Evolutionary conservation across 23 tunicate species (phyloP), one percentile per base, ranked within the genome.

Genomic region (Trididemnum clinides): DNA sequence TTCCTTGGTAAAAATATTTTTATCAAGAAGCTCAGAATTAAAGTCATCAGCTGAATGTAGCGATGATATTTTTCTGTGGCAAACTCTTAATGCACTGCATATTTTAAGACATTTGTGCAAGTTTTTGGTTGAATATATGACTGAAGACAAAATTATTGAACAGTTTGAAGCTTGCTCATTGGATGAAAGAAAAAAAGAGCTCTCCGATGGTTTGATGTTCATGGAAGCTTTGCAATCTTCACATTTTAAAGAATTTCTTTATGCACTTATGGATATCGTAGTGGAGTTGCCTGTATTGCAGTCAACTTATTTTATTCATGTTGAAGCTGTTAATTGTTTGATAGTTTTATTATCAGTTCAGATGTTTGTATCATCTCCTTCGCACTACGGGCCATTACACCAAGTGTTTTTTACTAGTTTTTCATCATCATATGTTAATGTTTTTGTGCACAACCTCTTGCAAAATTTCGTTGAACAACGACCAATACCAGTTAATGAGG

Each of bases 11-110:
- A 86, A 90, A 77, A 84, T 92, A 23, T 97, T 97, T 62, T 44
- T 92, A 18, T 65, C 90, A 22, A 78, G 99, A 12, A 33, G 85
- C 10, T 33, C 84, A 33, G 99, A 97, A 64, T 31, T 97, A 3
- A 57, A 81, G 51, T 78, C 95, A 1, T 93, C 99, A 12, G 97
- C 83, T 12, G 99, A 97, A 30, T 97, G 97, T 35, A 89, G 77
- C n/a, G 89, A 97, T 84, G 32, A 63, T 34, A 90, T 97, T 20
- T 97, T 92, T 83, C 77, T 88, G 21, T 97, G 99, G 99, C 99
- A 97, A 85, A 51, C 90, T 0, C 29, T 34, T 27, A 97, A 97
- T 83, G 88, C 91, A 0, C 49, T 97, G 36, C 88, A 71, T 81
- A 86, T 97, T 33, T 85, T 97, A 18, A 54, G 96, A 33, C 88